Conservation (phyloP, 2,888 invertebrate species). For the Lasioglossum figueresi region DNA sequence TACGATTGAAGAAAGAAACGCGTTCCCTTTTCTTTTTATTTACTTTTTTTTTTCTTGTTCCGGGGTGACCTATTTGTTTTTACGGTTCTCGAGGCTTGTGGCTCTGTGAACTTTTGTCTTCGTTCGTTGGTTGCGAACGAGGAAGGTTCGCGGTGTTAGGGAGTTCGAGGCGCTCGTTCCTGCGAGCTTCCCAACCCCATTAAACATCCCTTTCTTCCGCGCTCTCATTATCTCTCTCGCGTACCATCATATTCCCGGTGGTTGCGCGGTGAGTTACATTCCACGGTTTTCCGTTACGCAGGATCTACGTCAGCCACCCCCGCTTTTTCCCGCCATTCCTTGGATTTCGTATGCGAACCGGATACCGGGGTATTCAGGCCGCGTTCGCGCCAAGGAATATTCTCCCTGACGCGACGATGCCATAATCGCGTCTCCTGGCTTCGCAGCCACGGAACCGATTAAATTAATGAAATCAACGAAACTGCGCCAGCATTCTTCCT, state of each 20-base stretch:
- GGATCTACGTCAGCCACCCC: constrained; percentile 17
- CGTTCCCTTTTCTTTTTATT: not conserved
- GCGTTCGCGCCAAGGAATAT: constrained; percentile 19
- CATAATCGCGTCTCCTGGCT: constrained; percentile 8
- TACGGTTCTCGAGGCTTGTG: not conserved
- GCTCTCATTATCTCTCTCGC: constrained; percentile 34
- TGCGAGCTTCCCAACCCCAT: constrained; percentile 18
- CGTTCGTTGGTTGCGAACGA: not conserved
- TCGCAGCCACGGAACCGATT: not conserved
- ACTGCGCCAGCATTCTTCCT: not conserved
- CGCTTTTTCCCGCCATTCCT: constrained; percentile 20
- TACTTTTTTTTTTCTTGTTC: not conserved
- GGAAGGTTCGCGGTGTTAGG: not conserved
- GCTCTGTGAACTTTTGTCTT: not conserved
- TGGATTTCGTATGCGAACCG: constrained; percentile 39
- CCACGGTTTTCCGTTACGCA: constrained; percentile 32
- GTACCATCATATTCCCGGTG: constrained; percentile 18
- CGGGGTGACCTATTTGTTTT: not conserved
- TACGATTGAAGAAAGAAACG: not conserved
- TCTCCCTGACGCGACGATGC: constrained; percentile 12
- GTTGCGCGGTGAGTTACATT: constrained; percentile 20
- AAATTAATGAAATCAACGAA: not conserved
- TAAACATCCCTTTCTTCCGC: constrained; percentile 30
- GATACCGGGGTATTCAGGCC: constrained; percentile 41
- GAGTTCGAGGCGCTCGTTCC: constrained; percentile 21